phyloP scores from a whole-genome alignment of 2,797 vertebrate species.

The Dryobates pubescens region DNA sequence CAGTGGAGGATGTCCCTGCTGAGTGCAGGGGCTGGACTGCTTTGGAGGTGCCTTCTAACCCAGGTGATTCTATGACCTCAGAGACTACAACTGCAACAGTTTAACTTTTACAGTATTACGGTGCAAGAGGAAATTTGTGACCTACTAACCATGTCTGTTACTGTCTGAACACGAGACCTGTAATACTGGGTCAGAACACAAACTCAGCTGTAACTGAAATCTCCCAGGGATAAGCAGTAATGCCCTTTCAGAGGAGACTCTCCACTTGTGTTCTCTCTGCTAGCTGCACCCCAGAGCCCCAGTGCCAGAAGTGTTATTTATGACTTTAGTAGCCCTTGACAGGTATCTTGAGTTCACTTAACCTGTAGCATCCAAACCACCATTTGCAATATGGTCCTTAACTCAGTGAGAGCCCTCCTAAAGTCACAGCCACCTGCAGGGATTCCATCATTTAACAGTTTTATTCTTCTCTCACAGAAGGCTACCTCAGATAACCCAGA shows the following conservation, averaged over 20 bases:
- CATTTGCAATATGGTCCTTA: accelerated
- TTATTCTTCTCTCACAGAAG: background rate
- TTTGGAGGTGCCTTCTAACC: too few relatives aligned
- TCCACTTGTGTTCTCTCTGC: background rate
- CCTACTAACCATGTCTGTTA: background rate
- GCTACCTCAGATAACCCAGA: background rate
- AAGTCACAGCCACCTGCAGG: background rate
- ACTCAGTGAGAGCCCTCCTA: background rate
- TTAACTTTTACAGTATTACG: background rate
- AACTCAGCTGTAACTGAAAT: background rate
- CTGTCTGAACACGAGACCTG: background rate
- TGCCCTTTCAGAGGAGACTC: background rate
- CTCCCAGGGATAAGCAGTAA: background rate
- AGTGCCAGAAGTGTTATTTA: background rate
- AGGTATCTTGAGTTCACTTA: background rate
- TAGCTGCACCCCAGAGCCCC: background rate
- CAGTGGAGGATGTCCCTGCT: too few relatives aligned
- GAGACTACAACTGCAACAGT: background rate
- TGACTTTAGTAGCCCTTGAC: background rate
- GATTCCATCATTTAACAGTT: background rate
- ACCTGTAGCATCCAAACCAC: background rate
- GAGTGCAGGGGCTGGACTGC: too few relatives aligned
- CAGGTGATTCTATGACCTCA: background rate
- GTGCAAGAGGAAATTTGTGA: background rate
- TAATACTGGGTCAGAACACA: background rate